Evolutionary conservation across 2,797 vertebrate genomes (phyloP).

Genomic region (Liparis tanakae): DNA sequence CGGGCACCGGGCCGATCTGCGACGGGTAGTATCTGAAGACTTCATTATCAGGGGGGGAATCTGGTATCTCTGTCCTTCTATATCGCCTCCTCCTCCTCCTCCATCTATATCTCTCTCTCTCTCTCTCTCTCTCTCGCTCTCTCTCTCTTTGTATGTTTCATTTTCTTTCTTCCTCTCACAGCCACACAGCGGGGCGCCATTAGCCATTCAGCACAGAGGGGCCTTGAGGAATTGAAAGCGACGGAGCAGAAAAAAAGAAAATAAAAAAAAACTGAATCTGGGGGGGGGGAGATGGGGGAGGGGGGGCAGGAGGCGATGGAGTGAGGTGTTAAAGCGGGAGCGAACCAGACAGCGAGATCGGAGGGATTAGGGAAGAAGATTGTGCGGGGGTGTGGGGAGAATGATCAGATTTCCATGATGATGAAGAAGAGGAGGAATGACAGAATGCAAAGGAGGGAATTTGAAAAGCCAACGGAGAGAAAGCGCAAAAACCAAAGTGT

Average conservation of each 20-base stretch:
- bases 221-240: conserved; percentile 83
- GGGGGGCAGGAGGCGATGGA: conserved; percentile 48
- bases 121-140: conserved; percentile 33
- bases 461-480: conserved; percentile 46
- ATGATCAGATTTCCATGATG: conserved; percentile 71
- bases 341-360: conserved; percentile 56
- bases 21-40: conserved; percentile 52
- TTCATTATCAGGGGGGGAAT: conserved; percentile 68
- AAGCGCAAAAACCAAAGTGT: conserved; percentile 45
- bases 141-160: conserved; percentile 63
- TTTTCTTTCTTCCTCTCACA: conserved; percentile 71
- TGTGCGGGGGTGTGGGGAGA: conserved; percentile 20
- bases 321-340: conserved; percentile 51
- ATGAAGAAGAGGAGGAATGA: conserved; percentile 69
- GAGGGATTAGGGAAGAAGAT: conserved; percentile 65
- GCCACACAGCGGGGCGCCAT: conserved; percentile 78
- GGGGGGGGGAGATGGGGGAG: conserved; percentile 55
- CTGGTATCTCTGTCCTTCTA: conserved; percentile 53
- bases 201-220: conserved; percentile 79
- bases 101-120: conserved; percentile 18
- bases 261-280: conserved; percentile 74
- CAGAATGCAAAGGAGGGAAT: conserved; percentile 49
- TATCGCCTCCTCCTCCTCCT: conserved; percentile 33
- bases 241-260: conserved; percentile 83
- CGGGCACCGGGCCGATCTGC: conserved; percentile 48